phyloP scores from a whole-genome alignment of 2,888 invertebrate species.

The Argyresthia albistria region DNA sequence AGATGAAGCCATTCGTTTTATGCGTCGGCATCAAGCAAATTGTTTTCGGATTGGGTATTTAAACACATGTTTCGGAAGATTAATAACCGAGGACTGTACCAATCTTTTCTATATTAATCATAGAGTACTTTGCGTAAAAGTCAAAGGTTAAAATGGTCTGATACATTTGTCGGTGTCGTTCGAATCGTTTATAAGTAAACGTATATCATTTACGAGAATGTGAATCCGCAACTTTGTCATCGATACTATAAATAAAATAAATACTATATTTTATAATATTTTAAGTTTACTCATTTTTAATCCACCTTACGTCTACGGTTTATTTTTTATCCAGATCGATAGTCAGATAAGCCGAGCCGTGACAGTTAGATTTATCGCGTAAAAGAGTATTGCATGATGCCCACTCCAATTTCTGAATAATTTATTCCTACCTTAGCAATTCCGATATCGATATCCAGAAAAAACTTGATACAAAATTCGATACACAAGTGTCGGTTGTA shows the following conservation, averaged over 20 bases:
- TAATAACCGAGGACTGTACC: slow-evolving; percentile 17
- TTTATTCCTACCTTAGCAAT: slow-evolving; percentile 3
- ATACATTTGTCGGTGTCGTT: neutral
- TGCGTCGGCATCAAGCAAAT: slow-evolving; percentile 34
- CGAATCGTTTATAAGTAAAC: neutral
- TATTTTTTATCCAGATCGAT: no score
- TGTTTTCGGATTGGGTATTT: slow-evolving; percentile 32
- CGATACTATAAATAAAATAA: no score
- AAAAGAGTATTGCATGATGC: neutral
- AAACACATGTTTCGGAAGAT: slow-evolving; percentile 27
- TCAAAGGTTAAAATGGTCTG: slow-evolving; percentile 1
- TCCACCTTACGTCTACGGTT: no score
- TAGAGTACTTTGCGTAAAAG: neutral
- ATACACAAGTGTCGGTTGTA: slow-evolving; percentile 51
- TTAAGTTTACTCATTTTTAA: no score
- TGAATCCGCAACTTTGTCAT: no score
- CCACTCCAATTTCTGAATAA: neutral
- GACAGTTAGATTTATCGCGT: no score
- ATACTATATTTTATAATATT: neutral
- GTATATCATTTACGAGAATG: no score
- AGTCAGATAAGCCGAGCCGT: no score
- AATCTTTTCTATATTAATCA: slow-evolving; percentile 8
- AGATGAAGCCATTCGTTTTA: slow-evolving; percentile 27
- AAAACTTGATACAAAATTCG: slow-evolving; percentile 30
- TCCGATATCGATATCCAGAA: slow-evolving; percentile 4